Conservation (phyloP, 2,797 vertebrate genomes). For the Threskiornis aethiopicus region DNA sequence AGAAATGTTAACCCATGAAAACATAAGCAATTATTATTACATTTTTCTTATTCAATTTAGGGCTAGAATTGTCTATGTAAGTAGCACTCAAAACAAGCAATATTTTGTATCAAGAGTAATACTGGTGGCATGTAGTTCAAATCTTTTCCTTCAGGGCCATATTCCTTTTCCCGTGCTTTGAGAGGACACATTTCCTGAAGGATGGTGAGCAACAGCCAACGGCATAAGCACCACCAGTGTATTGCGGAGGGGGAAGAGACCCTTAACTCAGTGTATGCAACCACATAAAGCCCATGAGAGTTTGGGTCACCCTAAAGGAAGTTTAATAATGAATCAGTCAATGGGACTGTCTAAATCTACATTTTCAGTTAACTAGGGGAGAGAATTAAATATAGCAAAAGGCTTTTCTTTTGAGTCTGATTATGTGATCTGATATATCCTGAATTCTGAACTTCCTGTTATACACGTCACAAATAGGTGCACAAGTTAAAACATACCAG, state of each 20-base stretch:
- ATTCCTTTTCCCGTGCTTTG: not conserved
- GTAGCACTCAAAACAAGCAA: not conserved
- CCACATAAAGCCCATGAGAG: not conserved
- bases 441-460: not conserved
- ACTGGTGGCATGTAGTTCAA: not conserved
- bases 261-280: not conserved
- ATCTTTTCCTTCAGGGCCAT: not conserved
- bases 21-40: not conserved
- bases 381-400: not conserved
- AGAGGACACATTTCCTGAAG: not conserved
- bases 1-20: not conserved
- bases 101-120: not conserved
- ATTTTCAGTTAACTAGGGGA: not conserved
- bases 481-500: not conserved
- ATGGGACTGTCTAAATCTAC: not conserved
- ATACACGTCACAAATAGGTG: not conserved
- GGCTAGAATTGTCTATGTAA: not conserved
- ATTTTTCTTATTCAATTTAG: not conserved
- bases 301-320: not conserved
- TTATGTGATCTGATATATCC: not conserved
- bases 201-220: not conserved
- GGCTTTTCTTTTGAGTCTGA: not conserved
- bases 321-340: not conserved
- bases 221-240: not conserved
- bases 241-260: not conserved